A percentile compares a stretch with the other conserved stretches of the same genome.
phyloP scores from a whole-genome alignment of 2,797 vertebrate species.

The Cirrhinus molitorella region DNA sequence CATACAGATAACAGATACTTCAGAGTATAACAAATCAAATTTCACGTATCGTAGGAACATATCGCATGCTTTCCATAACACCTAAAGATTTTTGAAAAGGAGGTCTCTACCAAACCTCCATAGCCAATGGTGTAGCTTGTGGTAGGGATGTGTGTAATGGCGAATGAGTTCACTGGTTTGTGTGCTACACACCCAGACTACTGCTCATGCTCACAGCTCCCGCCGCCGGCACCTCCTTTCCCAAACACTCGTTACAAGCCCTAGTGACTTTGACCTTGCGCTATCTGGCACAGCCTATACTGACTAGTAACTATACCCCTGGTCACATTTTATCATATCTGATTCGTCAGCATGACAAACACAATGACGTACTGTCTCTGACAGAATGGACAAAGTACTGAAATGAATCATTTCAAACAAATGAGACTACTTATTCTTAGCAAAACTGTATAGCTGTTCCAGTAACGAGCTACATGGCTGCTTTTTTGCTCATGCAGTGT shows the following conservation, averaged over 20 bases:
- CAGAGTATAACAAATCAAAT: constrained; percentile 9
- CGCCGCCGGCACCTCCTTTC: constrained; percentile 37
- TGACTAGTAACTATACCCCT: not conserved
- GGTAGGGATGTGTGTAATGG: not conserved
- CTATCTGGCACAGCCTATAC: constrained; percentile 17
- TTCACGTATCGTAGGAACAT: constrained; percentile 1
- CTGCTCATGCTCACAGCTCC: not conserved
- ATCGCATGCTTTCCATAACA: not conserved
- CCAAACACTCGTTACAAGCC: constrained; percentile 34
- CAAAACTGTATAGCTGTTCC: not conserved
- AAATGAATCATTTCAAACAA: constrained; percentile 9
- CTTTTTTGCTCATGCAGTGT: not conserved
- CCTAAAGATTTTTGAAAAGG: not conserved
- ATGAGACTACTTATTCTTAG: not conserved
- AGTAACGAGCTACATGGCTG: not conserved
- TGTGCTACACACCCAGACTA: constrained; percentile 21
- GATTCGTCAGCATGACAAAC: not conserved
- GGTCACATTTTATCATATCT: constrained; percentile 7
- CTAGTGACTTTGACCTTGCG: constrained; percentile 44
- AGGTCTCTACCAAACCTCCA: not conserved
- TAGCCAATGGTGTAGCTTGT: not conserved
- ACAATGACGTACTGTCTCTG: constrained; percentile 9
- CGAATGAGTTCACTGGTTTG: not conserved
- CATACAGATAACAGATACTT: not conserved
- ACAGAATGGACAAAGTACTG: constrained; percentile 15